phyloP scores from a whole-genome alignment of 92 coral and sea anemone genomes.

The Zoanthus sansibaricus region DNA sequence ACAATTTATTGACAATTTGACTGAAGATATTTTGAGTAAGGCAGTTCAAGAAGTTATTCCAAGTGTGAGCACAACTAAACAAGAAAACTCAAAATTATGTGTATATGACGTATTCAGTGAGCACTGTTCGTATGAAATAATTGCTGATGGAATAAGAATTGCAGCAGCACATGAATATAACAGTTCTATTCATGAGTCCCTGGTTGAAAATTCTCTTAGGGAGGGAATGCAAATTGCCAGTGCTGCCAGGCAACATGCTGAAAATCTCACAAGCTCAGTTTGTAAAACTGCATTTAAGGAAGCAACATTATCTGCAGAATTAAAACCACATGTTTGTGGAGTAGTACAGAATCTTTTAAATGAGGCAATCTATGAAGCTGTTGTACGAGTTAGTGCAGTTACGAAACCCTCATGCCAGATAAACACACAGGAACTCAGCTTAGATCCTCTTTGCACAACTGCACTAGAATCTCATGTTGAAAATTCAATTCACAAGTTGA shows the following conservation, averaged over 20 bases:
- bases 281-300: constrained; percentile 43
- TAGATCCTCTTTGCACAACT: constrained; percentile 14
- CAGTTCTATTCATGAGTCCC: constrained; percentile 28
- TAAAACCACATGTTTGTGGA: constrained; percentile 77
- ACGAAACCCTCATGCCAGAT: constrained; percentile 6
- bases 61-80: constrained; percentile 51
- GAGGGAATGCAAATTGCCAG: constrained; percentile 35
- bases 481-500: constrained; percentile 38
- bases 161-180: constrained; percentile 13
- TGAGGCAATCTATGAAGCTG: constrained; percentile 86
- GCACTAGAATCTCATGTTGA: constrained; percentile 42
- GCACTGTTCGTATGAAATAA: constrained; percentile 1
- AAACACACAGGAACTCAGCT: not conserved
- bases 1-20: constrained; percentile 67
- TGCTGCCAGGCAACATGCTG: constrained; percentile 31
- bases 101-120: constrained; percentile 66
- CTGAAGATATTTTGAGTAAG: constrained; percentile 67
- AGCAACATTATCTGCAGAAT: constrained; percentile 49
- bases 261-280: constrained; percentile 32
- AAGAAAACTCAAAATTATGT: constrained; percentile 49
- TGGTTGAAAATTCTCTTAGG: constrained; percentile 40
- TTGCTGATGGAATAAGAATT: constrained; percentile 35
- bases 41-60: constrained; percentile 57
- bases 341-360: constrained; percentile 86
- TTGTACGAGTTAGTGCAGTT: constrained; percentile 58